phyloP scores from a whole-genome alignment of 2,797 vertebrate species.

The Bradypodion pumilum region DNA sequence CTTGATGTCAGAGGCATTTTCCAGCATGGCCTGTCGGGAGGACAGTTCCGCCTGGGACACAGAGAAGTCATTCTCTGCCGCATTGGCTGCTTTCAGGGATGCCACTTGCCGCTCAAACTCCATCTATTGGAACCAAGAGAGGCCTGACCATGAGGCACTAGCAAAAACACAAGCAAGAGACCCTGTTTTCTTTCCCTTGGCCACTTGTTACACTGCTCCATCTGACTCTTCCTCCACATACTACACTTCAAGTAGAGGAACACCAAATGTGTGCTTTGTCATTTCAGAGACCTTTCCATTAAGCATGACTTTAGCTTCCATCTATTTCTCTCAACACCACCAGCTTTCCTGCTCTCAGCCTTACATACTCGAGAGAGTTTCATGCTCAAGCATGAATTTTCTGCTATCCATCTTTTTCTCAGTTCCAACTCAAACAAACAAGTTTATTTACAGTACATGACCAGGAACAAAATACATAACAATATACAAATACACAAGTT shows the following conservation, averaged over 20 bases:
- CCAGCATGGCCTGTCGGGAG: slow-evolving; percentile 92
- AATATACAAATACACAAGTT: too few species aligned
- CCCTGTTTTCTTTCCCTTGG: background rate
- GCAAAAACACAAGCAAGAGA: background rate
- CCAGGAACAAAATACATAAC: too few species aligned
- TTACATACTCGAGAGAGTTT: background rate
- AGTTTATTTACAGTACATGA: too few species aligned
- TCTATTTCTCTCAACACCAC: background rate
- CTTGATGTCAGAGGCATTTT: slow-evolving; percentile 95
- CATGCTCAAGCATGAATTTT: background rate
- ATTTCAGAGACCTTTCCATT: background rate
- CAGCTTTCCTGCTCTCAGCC: background rate
- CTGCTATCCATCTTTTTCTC: background rate
- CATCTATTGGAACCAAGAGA: slow-evolving; percentile 70
- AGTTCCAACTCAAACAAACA: too few species aligned
- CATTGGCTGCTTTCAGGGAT: slow-evolving; percentile 82
- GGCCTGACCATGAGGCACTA: background rate
- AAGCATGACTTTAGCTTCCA: background rate
- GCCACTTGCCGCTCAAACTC: slow-evolving; percentile 89
- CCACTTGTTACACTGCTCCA: background rate
- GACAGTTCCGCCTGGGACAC: slow-evolving; percentile 92
- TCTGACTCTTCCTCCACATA: too few species aligned
- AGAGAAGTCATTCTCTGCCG: slow-evolving; percentile 88
- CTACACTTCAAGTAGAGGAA: background rate
- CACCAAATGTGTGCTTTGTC: background rate